Conservation (phyloP, 2,888 invertebrate genomes). For the Epirrhoe alternata region DNA sequence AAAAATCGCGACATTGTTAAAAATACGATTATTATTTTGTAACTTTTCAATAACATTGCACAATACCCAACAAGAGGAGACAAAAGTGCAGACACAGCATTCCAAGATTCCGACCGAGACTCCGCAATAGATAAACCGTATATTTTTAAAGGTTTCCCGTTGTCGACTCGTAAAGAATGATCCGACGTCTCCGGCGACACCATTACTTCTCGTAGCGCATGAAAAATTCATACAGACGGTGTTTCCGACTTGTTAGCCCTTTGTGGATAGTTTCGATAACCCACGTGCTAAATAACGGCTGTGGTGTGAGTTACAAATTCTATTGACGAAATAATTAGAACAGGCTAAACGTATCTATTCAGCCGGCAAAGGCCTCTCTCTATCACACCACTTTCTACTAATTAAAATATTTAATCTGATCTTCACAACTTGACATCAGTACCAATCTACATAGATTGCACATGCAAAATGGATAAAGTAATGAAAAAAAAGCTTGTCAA, state of each 20-base stretch:
- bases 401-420: too few species aligned
- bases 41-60: conserved; percentile 1
- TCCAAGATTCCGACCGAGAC: conserved; percentile 30
- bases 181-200: conserved; percentile 75
- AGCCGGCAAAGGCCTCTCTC: too few species aligned
- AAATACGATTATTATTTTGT: too few species aligned
- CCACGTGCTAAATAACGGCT: conserved; percentile 3
- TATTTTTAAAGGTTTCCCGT: conserved; percentile 74
- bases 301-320: background rate
- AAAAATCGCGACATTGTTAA: too few species aligned
- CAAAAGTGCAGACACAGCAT: conserved; percentile 36
- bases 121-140: conserved; percentile 62
- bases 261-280: conserved; percentile 26
- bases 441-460: too few species aligned
- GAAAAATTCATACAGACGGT: conserved; percentile 78
- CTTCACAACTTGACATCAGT: too few species aligned
- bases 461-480: too few species aligned
- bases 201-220: conserved; percentile 79
- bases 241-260: conserved; percentile 32
- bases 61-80: conserved; percentile 15
- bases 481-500: too few species aligned
- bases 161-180: conserved; percentile 84
- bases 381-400: too few species aligned
- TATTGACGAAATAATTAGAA: background rate
- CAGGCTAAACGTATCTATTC: too few species aligned